phyloP scores from a whole-genome alignment of 2,113 vertebrate species.

The Callipepla squamata region DNA sequence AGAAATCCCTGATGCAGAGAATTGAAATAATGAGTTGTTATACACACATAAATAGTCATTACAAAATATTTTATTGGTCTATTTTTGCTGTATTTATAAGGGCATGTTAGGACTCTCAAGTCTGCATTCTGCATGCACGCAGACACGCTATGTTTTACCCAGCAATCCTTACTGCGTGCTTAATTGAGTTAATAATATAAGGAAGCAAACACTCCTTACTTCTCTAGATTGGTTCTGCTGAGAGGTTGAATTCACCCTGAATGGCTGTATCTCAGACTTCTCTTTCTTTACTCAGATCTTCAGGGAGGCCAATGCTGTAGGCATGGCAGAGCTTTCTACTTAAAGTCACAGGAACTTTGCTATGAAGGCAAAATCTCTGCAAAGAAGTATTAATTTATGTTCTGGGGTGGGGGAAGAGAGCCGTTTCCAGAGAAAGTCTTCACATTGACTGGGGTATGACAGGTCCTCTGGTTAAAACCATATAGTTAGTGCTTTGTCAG shows the following conservation, averaged over 20 bases:
- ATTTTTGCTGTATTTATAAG: slow-evolving; percentile 55
- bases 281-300: neutral
- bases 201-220: neutral
- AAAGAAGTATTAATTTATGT: neutral
- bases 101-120: slow-evolving; percentile 30
- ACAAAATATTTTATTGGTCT: slow-evolving; percentile 56
- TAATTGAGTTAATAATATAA: slow-evolving; percentile 47
- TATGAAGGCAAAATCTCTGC: neutral
- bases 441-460: neutral
- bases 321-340: neutral
- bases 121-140: neutral
- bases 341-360: neutral
- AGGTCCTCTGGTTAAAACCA: neutral
- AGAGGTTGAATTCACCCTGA: slow-evolving; percentile 1
- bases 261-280: neutral
- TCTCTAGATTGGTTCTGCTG: slow-evolving; percentile 4
- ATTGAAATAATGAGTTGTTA: slow-evolving; percentile 64
- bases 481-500: neutral
- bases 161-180: neutral
- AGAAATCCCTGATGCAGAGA: slow-evolving; percentile 46
- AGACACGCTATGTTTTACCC: neutral
- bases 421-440: neutral
- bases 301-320: neutral
- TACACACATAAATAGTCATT: slow-evolving; percentile 54
- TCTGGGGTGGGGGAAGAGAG: neutral